Conservation (phyloP, 2,113 vertebrate species). For the Psittacus erithacus region DNA sequence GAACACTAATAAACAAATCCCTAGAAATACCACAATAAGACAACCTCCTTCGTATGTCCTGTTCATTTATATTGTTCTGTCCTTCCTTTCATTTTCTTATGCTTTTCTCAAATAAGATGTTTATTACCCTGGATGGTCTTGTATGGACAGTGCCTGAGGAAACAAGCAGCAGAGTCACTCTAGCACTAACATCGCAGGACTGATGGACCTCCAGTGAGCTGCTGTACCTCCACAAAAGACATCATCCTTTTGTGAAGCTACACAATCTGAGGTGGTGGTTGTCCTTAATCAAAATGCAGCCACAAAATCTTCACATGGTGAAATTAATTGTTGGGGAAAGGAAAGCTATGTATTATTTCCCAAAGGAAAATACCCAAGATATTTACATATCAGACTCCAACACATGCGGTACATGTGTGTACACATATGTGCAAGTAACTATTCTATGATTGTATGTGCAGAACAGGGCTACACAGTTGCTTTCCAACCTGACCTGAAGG, state of each 20-base stretch:
- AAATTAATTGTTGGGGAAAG: neutral
- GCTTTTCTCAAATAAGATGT: neutral
- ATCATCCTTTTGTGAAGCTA: neutral
- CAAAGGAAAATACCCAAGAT: neutral
- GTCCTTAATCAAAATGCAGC: neutral
- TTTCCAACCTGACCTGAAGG: neutral
- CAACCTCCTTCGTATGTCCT: too few relatives aligned
- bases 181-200: neutral
- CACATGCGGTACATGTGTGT: fast-evolving
- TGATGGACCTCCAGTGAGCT: neutral
- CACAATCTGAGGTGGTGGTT: neutral
- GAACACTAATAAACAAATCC: neutral
- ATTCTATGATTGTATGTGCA: neutral
- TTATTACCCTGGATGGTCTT: neutral
- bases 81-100: neutral
- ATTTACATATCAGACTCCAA: neutral
- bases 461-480: neutral
- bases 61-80: neutral
- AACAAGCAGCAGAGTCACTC: neutral
- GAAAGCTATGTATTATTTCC: neutral
- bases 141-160: neutral
- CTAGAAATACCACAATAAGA: neutral
- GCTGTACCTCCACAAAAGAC: neutral
- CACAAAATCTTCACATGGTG: neutral
- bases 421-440: fast-evolving